Evolutionary conservation across 1,140 invertebrate genomes (phyloP), one percentile per base, ranked within the genome.

Genomic region (Coboldia fuscipes): DNA sequence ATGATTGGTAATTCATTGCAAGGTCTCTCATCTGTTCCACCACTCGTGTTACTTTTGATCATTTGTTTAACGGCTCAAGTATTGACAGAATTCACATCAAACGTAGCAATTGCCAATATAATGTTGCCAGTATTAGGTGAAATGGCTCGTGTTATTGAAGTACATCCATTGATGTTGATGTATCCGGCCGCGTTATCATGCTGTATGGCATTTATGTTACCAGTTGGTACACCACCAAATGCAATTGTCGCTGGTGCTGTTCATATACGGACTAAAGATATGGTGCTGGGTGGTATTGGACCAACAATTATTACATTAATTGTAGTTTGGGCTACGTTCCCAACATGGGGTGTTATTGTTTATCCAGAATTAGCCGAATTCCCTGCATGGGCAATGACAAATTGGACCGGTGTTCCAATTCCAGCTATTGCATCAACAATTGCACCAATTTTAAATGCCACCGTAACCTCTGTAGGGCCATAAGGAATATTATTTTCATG

Each of bases 151-250:
- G 58, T 60, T 0, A 62, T 78, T 41, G 45, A 66, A 40, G 61
- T 75, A 23, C 78, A 93, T 63, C 89, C 89, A 0, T 48, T 92
- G 34, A 85, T 79, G 52, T 62, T 90, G 45, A 85, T 90, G 67
- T 56, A 93, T 37, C 86, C 89, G 1, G 72, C 81, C 0, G 68
- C 82, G 0, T 51, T 79, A 29, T 70, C 68, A 6, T 82, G 77
- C 49, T 86, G 81, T 6, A 88, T 68, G 57, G 68, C 73, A 3
- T 77, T 75, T 57, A 61, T 60, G 27, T 41, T 61, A 38, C 80
- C 82, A 7, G 75, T 82, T 2, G 58, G 60, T 35, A 75, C 74
- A 0, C 85, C 88, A 4, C 89, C 89, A n/a, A 96, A 96, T 57
- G 89, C 90, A 1, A 84, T 97, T 34, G 85, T 85, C 1, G 82